phyloP scores from a whole-genome alignment of 2,113 vertebrate species.

The Pithys albifrons region DNA sequence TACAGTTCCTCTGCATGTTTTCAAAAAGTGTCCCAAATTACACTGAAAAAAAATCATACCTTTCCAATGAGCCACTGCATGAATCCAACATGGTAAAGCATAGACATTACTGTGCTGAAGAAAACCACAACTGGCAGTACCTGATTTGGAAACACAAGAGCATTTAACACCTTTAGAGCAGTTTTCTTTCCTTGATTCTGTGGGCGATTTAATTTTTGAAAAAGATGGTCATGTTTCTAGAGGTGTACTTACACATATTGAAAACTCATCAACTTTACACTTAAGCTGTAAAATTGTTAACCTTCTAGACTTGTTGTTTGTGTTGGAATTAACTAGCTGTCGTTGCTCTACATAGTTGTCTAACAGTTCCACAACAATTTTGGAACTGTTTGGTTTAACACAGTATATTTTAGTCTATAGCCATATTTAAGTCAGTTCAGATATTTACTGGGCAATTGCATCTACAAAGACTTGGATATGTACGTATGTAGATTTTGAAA shows the following conservation, averaged over 20 bases:
- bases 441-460: background rate
- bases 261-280: background rate
- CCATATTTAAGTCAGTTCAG: background rate
- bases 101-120: constrained; percentile 84
- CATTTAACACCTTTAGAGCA: background rate
- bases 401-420: background rate
- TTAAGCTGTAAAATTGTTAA: background rate
- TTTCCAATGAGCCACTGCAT: constrained; percentile 88
- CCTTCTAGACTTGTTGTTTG: background rate
- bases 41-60: constrained; percentile 66
- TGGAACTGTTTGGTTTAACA: background rate
- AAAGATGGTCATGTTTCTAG: background rate
- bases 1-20: background rate
- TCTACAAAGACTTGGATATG: background rate
- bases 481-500: background rate
- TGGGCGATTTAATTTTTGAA: background rate
- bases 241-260: background rate
- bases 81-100: constrained; percentile 83
- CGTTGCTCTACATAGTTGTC: background rate
- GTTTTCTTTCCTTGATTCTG: background rate
- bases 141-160: constrained; percentile 63
- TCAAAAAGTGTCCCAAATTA: background rate
- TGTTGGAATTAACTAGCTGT: background rate
- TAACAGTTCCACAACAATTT: background rate
- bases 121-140: constrained; percentile 87